phyloP scores from a whole-genome alignment of 2,113 vertebrate species.

The Saccopteryx leptura region DNA sequence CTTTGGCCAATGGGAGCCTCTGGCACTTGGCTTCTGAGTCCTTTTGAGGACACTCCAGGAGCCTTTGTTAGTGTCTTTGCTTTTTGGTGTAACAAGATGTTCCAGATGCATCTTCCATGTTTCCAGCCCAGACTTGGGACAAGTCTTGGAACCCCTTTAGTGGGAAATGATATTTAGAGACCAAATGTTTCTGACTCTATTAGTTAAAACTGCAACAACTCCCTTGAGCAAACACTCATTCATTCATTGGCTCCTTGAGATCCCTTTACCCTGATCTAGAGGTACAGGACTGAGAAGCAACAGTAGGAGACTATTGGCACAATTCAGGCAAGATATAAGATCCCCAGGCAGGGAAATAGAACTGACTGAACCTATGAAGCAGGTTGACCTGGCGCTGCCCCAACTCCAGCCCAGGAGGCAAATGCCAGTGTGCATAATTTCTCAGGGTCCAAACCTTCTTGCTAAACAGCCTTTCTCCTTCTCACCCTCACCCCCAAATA shows the following conservation, averaged over 20 bases:
- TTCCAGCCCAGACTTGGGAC: constrained; percentile 1
- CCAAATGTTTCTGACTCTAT: background rate
- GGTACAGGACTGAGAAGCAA: background rate
- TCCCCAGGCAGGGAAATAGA: background rate
- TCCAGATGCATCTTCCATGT: background rate
- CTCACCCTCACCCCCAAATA: background rate
- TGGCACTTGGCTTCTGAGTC: background rate
- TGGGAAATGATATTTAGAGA: constrained; percentile 17
- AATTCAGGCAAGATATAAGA: background rate
- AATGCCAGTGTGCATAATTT: background rate
- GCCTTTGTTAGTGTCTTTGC: background rate
- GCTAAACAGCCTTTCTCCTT: background rate
- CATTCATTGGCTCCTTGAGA: background rate
- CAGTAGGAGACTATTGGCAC: background rate
- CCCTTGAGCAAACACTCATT: background rate
- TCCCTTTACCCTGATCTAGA: background rate
- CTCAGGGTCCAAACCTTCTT: constrained; percentile 8
- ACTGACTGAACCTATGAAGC: background rate
- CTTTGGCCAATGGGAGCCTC: background rate
- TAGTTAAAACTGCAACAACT: constrained; percentile 7
- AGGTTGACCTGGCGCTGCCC: background rate
- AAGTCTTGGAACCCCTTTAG: background rate
- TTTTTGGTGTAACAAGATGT: background rate
- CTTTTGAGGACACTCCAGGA: background rate
- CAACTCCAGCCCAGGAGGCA: background rate